A percentile compares a stretch with the other conserved stretches of the same genome.
Conservation (phyloP, 2,113 vertebrate genomes). For the Protobothrops flavoviridis region DNA sequence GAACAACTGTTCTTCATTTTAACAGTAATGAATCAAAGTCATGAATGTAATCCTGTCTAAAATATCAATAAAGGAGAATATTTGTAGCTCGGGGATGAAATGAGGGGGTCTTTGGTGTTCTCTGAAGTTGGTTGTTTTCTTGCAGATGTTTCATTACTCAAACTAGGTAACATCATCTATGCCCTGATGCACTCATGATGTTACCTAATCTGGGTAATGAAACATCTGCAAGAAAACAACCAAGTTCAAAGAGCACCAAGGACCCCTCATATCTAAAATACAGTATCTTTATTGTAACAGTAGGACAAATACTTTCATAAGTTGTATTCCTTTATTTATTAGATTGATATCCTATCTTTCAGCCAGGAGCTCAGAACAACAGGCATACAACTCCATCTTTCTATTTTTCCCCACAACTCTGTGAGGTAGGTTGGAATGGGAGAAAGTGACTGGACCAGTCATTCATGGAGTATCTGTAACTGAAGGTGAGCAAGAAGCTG, state of each 20-base stretch:
- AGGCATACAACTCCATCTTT: background rate
- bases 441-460: background rate
- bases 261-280: background rate
- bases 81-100: background rate
- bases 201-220: background rate
- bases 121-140: background rate
- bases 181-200: background rate
- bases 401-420: background rate
- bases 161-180: background rate
- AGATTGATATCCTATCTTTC: background rate
- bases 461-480: background rate
- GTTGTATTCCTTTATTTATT: background rate
- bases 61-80: background rate
- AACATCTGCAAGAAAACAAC: background rate
- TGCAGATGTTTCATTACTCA: background rate
- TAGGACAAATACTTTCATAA: constrained; percentile 22
- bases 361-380: background rate
- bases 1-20: constrained; percentile 38
- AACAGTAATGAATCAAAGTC: constrained; percentile 40
- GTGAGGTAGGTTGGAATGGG: background rate
- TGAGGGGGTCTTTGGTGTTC: background rate
- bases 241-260: background rate
- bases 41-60: constrained; percentile 28
- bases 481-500: background rate
- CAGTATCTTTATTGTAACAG: constrained; percentile 5